Evolutionary conservation across 2,888 invertebrate genomes (phyloP), one percentile per base, ranked within the genome.

Genomic region (Hanleya hanleyi): DNA sequence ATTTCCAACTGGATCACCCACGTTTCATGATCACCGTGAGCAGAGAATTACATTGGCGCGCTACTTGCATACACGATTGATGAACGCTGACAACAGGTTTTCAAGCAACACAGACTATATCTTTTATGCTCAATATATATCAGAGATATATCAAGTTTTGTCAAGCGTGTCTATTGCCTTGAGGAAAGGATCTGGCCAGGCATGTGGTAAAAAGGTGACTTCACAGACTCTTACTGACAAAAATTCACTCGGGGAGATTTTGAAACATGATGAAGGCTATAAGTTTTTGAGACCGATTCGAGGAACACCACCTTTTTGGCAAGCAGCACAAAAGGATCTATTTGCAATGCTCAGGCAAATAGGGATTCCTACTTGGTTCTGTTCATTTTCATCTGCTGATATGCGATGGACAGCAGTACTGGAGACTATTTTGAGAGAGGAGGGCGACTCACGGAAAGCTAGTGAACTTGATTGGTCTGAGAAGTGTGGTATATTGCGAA

Each of bases 361-460:
- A n/a, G 72, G 74, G 9, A 76, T 73, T n/a, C 75, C 74, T 66
- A 78, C 79, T 41, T 79, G 71, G 66, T 78, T 78, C 50, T 57
- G 64, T 29, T 74, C 76, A 12, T 78, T 78, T 50, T 78, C 80
- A 15, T 74, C 76, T 41, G 79, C 72, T 62, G 78, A 78, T 47
- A 67, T 64, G 38, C 50, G 75, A 50, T 78, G 78, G 78, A 49
- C 73, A 38, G 77, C 77, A 51, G 65, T 79, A 57, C 50, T 74
- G 12, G 69, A 74, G 67, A 71, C 73, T 7, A 74, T 79, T 38
- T 49, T 74, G 37, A 64, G 66, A 33, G 73, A 75, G 33, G 74
- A 75, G 49, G 72, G 70, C n/a, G 49, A 51, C 32, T 62, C 51
- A n/a, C 49, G 69, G 49, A 65, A 69, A 38, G 73, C 22, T 22